Evolutionary conservation across 2,888 invertebrate species (phyloP), one percentile per base, ranked within the genome.

Genomic region (Nomada flava): DNA sequence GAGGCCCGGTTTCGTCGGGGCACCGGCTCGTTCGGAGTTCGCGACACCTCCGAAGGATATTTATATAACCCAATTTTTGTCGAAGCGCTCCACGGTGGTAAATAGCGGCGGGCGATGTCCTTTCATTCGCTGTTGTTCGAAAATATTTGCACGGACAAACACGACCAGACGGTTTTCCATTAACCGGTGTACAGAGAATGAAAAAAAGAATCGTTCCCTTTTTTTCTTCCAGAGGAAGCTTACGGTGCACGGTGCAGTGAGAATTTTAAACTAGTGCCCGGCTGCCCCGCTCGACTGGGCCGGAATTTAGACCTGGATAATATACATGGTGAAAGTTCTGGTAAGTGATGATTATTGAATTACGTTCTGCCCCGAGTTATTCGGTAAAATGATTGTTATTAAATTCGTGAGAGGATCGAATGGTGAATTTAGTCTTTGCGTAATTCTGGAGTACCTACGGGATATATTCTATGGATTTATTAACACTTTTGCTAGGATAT

Each of bases 281-380:
- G 67, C 71, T 72, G 55, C 71, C 79, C 11, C 71, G 67, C 62
- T 79, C 72, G 67, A 79, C 50, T 52, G 62, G 71, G 57, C 67
- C 63, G 71, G 67, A 78, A 71, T 80, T 78, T 67, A 78, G 79
- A 72, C 20, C 79, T 80, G 79, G 71, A 68, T 60, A 15, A 67
- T 80, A 80, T 79, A 80, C 79, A 80, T 72, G 79, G 79, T 79
- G 79, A 80, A 80, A 80, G 79, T 78, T 80, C 79, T 78, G 79
- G 79, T 80, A 79, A 80, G 79, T 68, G 29, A 26, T 79, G n/a
- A 64, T 47, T 1, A 55, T 42, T 42, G 36, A 50, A 60, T 62
- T 18, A n/a, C n/a, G 15, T 42, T 7, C 47, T 26, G n/a, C 11
- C 0, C 15, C 47, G 3, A 3, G 47, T 36, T 36, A 36, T 36